Base-by-base conservation (phyloP, 2,888 invertebrate species). In the Branchellion lobata region DNA sequence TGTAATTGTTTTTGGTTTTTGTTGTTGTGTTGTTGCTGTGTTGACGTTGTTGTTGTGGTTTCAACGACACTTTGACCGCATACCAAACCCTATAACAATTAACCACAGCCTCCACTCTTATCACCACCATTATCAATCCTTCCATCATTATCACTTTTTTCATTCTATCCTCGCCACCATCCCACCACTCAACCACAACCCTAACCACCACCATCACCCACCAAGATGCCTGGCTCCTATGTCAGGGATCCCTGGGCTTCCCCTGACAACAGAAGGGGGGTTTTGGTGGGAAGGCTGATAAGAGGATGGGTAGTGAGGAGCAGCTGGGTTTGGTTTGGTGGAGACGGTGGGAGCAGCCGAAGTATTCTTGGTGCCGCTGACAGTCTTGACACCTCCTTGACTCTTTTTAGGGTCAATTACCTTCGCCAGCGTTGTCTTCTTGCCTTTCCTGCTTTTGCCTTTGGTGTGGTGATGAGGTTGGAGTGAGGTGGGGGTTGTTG, bases 221-320 rank as follows among this genome's bases (percentile, higher is more conserved):
- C 61, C 61, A 18, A 77, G 31, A 65, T 77, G 77, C 27, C 33
- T 53, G 57, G 57, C 77, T 27, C 77, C 77, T 8, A 77, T 61
- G 65, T 77, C 77, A 0, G 77, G 77, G 14, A 77, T 29, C 11
- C 77, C 77, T 24, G 77, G 77, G 8, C 24, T 40, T 0, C 77
- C 77, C 3, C 61, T 33, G 24, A 36, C n/a, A 21, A 77, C 77
- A 0, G n/a, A n/a, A 21, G 31, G 14, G 29, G 40, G 18, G 29
- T 3, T 27, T 24, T n/a, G 24, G n/a, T n/a, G n/a, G n/a, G 36
- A 47, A 29, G 27, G 36, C 8, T 40, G 47, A n/a, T 21, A n/a
- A 1, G 73, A 47, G 8, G 33, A 34, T 18, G 73, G 24, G 47
- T 73, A 47, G 47, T 40, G 47, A 47, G 33, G n/a, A 11, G 73